Base-by-base conservation (phyloP, 2,113 vertebrate species). In the Cygnus atratus region DNA sequence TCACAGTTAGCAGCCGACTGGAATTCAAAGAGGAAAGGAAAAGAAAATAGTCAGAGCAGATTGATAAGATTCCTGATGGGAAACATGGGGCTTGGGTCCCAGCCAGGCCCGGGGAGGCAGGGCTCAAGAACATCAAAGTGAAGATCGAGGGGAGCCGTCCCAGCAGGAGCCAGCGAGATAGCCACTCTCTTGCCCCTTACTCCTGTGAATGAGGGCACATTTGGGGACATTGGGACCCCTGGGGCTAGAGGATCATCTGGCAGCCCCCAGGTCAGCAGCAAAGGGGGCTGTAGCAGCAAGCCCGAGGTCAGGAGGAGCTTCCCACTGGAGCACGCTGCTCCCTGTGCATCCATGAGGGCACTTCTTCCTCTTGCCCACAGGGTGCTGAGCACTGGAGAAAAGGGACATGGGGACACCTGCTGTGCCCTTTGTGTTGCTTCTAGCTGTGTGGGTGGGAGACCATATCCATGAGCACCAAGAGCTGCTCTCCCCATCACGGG, bases 1-100 rank as follows among this genome's bases (percentile, higher is more conserved):
- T 94, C 92, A 82, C 82, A 96, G 92, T 74, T 46, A 89, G 92
- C 73, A 66, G 80, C 90, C 1, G 24, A 85, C 46, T 84, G 44
- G 63, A 92, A 95, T 88, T 95, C 92, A 93, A 95, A 93, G 75
- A 65, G 37, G 73, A 92, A 93, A 73, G 44, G 25, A 83, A 95
- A 96, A 90, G 76, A 88, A 95, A 96, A 96, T 91, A 88, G 85
- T 84, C 92, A 84, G 11, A 92, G 75, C 22, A 68, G 86, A 88
- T 88, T 93, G 87, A 93, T 96, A 96, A 94, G 93, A 82, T 93
- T 91, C 70, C 31, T 50, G 43, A 87, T 58, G 3, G 62, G 62
- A 77, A 81, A 72, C 11, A 13, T 2, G 0, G 25, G 48, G 86
- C 70, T 93, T 65, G 90, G 94, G 50, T 74, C 62, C 26, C 79